Evolutionary conservation across 2,888 invertebrate genomes (phyloP).

Genomic region (Drosophila quinaria): DNA sequence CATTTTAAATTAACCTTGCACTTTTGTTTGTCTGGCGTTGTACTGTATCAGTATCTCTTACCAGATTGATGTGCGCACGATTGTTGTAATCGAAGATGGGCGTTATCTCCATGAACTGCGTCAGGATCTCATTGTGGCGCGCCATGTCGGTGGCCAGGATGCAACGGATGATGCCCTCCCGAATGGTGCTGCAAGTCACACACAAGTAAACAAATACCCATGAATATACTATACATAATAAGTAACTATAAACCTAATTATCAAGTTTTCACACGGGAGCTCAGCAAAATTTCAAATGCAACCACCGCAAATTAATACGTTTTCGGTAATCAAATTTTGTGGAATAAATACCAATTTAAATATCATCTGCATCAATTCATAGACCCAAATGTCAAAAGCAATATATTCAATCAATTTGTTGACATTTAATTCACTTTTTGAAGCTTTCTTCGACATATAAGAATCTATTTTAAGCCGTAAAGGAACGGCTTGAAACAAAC

Average conservation of each 20-base stretch:
- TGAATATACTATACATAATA: too few species aligned
- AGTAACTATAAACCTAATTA: too few species aligned
- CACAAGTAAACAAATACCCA: background rate
- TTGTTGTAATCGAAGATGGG: conserved; percentile 90
- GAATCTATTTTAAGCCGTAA: background rate
- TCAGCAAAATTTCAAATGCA: too few species aligned
- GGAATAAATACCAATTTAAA: too few species aligned
- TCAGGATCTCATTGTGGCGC: conserved; percentile 91
- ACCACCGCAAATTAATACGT: too few species aligned
- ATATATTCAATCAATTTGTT: background rate
- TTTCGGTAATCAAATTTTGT: too few species aligned
- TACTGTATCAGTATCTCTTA: conserved; percentile 83
- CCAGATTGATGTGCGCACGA: conserved; percentile 90
- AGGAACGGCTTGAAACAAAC: background rate
- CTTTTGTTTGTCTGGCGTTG: background rate
- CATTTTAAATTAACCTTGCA: background rate
- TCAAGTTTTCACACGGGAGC: too few species aligned
- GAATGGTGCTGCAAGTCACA: conserved; percentile 86
- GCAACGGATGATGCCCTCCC: conserved; percentile 92
- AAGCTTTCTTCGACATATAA: background rate
- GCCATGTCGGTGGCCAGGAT: conserved; percentile 93
- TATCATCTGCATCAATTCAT: too few species aligned
- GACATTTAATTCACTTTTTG: background rate
- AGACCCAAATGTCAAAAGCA: too few species aligned
- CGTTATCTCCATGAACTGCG: conserved; percentile 89